Evolutionary conservation across 1,140 invertebrate species (phyloP), one percentile per base, ranked within the genome.

Genomic region (Saxidomus purpurata): DNA sequence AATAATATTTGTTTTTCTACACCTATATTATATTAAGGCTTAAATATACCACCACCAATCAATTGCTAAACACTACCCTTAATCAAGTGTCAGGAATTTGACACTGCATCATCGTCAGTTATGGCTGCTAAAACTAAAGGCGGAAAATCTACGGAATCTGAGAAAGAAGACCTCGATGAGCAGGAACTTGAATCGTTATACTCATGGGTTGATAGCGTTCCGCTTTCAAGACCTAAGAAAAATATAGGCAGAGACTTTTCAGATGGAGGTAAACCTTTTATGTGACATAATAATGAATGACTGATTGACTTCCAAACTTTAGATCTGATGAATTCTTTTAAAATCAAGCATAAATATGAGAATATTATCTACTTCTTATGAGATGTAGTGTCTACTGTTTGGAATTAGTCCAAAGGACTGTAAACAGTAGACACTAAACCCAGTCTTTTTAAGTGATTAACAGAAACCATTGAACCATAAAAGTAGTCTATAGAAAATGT

Each of bases 171-270:
- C 31, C 47, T 93, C n/a, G 90, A 93, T 84, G 91, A 91, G 11
- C 87, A 90, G 67, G 81, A 89, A 74, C 76, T 94, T n/a, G 85
- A 93, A 84, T 90, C 94, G 25, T 69, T 94, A n/a, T 94, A 93
- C 80, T 47, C 88, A 34, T 95, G 94, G 94, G 92, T 95, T 47
- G 94, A 95, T 89, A 67, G 90, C 55, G 93, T 95, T 84, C 93
- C 94, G 19, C 86, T 95, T 28, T 93, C 92, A 4, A 83, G 94
- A 86, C 93, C 94, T 15, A 95, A 95, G 86, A 90, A 89, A 79
- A 91, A 94, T 77, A 92, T 95, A 19, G 90, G 83, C 34, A 83
- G 94, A 90, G 94, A 95, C 85, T 95, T 95, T 87, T 91, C 93
- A 59, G 94, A 94, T 91, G 94, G 94, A 52, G 79, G 87, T 89